phyloP scores from a whole-genome alignment of 2,888 invertebrate species.

The Acanthopleura granulata region DNA sequence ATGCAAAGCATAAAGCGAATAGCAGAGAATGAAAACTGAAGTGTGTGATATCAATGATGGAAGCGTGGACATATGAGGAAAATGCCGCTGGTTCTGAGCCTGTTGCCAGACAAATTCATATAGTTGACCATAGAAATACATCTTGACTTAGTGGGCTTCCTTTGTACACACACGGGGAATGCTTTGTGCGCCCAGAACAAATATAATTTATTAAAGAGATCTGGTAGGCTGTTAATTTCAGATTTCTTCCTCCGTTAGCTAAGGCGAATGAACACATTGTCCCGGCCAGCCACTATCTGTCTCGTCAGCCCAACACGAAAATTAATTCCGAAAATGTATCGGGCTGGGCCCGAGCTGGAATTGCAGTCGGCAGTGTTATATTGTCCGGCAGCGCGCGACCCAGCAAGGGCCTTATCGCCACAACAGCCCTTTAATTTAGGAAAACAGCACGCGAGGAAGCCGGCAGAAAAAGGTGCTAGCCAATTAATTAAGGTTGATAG shows the following conservation, averaged over 20 bases:
- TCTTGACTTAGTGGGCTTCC: too few relatives aligned
- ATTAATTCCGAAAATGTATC: conserved; percentile 17
- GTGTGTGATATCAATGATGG: too few relatives aligned
- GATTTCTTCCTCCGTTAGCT: neutral
- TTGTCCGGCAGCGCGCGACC: neutral
- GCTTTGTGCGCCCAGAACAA: neutral
- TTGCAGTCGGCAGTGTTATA: neutral
- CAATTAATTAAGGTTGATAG: conserved; percentile 18
- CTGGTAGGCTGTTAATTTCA: neutral
- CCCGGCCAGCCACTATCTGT: neutral
- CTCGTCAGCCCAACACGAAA: neutral
- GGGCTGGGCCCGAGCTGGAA: neutral
- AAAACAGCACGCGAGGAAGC: conserved; percentile 17
- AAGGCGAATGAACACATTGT: too few relatives aligned
- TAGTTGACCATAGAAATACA: too few relatives aligned
- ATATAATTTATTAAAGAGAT: conserved; percentile 8
- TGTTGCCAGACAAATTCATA: too few relatives aligned
- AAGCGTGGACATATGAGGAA: too few relatives aligned
- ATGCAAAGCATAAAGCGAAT: too few relatives aligned
- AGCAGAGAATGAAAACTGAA: too few relatives aligned
- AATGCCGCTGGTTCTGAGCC: too few relatives aligned
- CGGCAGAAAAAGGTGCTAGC: conserved; percentile 10
- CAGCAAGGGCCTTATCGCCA: neutral
- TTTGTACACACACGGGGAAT: neutral
- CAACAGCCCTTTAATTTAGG: conserved; percentile 17